A percentile compares a stretch with the other conserved stretches of the same genome.
These are phyloP conservation scores for Nipponia nippon DNA, from an alignment of 2,113 vertebrate species.

Conservation along the genomic window DNA sequence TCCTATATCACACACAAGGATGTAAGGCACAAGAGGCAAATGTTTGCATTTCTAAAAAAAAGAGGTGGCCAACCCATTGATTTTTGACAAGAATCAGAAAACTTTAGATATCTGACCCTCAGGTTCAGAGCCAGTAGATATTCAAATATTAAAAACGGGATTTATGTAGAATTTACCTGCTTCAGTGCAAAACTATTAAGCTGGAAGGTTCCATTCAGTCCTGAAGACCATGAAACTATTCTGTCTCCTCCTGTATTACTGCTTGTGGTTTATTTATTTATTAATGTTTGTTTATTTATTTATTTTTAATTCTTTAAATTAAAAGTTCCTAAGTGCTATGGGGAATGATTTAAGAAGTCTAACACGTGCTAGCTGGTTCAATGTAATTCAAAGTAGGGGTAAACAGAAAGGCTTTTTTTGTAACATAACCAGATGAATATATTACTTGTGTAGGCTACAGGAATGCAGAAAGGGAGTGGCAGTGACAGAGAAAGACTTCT, in stretches of 20 bases:
- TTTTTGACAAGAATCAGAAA: neutral
- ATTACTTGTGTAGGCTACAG: neutral
- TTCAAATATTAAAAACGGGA: neutral
- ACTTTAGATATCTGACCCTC: neutral
- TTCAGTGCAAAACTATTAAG: neutral
- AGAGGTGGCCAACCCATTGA: neutral
- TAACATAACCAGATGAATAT: neutral
- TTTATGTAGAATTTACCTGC: neutral
- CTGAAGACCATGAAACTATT: neutral
- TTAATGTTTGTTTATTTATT: neutral
- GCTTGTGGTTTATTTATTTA: neutral
- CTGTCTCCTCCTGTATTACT: neutral
- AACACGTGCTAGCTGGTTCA: neutral
- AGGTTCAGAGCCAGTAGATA: neutral
- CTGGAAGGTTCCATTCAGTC: neutral
- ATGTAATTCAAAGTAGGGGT: neutral
- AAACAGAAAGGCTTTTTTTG: neutral
- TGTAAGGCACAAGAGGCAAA: neutral
- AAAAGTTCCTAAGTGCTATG: neutral
- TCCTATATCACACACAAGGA: neutral
- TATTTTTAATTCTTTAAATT: neutral
- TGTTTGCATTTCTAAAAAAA: neutral
- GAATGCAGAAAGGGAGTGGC: neutral
- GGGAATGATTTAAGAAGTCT: neutral
- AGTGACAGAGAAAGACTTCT: neutral